Percentiles rank a stretch among this genome's conserved stretches.
Evolutionary conservation across 2,113 vertebrate genomes (phyloP).

Genomic region (Toxotes chatareus): DNA sequence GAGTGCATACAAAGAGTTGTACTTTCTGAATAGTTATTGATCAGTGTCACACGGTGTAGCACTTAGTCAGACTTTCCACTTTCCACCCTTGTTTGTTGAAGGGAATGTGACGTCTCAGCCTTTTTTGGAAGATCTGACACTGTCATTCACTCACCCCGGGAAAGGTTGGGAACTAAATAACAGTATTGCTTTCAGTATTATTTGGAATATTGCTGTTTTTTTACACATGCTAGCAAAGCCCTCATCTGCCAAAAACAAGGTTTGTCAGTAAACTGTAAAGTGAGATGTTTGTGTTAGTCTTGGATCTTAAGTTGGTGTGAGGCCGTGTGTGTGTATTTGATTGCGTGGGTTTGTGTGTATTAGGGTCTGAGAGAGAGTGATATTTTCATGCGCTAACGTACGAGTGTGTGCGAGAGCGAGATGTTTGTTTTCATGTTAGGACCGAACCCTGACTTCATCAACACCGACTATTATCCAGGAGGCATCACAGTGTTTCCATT

Average conservation of each 20-base stretch:
- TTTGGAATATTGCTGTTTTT: constrained; percentile 43
- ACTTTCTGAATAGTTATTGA: constrained; percentile 4
- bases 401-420: constrained; percentile 30
- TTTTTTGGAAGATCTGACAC: constrained; percentile 38
- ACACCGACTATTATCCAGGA: constrained; percentile 64
- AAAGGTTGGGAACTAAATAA: constrained; percentile 25
- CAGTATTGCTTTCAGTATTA: constrained; percentile 37
- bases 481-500: constrained; percentile 69
- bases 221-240: constrained; percentile 36
- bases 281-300: constrained; percentile 74
- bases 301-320: constrained; percentile 57
- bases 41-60: background rate
- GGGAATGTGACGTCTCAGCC: constrained; percentile 19
- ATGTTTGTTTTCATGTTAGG: constrained; percentile 67
- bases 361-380: background rate
- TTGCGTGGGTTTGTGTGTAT: constrained; percentile 45
- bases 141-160: constrained; percentile 36
- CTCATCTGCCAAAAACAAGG: constrained; percentile 61
- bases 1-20: background rate
- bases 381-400: constrained; percentile 21
- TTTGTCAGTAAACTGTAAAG: constrained; percentile 70
- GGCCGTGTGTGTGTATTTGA: constrained; percentile 37
- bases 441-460: constrained; percentile 66
- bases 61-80: constrained; percentile 41
- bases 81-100: constrained; percentile 30